Base-by-base conservation (phyloP, 2,797 vertebrate species). In the Darevskia mixta region DNA sequence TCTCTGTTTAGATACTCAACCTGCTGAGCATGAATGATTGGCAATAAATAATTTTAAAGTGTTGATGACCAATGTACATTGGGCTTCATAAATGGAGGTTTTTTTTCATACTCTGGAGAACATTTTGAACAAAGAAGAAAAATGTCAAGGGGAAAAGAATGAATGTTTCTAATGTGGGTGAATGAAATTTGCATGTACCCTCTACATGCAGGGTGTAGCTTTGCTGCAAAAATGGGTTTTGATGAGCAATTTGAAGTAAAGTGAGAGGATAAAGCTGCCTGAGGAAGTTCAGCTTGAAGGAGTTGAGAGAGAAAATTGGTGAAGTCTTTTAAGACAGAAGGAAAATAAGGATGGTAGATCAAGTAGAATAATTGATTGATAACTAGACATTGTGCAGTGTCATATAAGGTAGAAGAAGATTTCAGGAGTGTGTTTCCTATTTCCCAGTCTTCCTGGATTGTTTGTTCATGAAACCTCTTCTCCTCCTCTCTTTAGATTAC, bases 401-500 rank as follows among this genome's bases (percentile, higher is more conserved):
- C 13, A 13, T 7, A 25, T 32, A 61, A 55, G 41, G 27, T 77
- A 49, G 6, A 25, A 43, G 20, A 35, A 29, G 79, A 43, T 7
- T 43, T 9, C 10, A 45, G 78, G 18, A 25, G 9, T 43, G 20
- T 49, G 7, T 49, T 61, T 82, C 27, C 73, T 13, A 29, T 83
- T 83, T 38, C 4, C 25, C 25, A n/a, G 72, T 82, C 9, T 55
- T 27, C 9, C 20, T n/a, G 38, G 15, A 27, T 71, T 20, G 11
- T 49, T 58, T 13, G 7, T 49, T 41, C 79, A 0, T 58, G 49
- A 71, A 84, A n/a, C 85, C 29, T 93, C 85, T 85, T 83, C 1
- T 77, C 76, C 96, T 89, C 49, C 13, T 96, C 83, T 92, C 92
- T 92, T 79, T 82, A 97, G 97, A 97, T 94, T 97, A 97, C 18